phyloP scores from a whole-genome alignment of 2,113 vertebrate genomes.

The Daboia siamensis region DNA sequence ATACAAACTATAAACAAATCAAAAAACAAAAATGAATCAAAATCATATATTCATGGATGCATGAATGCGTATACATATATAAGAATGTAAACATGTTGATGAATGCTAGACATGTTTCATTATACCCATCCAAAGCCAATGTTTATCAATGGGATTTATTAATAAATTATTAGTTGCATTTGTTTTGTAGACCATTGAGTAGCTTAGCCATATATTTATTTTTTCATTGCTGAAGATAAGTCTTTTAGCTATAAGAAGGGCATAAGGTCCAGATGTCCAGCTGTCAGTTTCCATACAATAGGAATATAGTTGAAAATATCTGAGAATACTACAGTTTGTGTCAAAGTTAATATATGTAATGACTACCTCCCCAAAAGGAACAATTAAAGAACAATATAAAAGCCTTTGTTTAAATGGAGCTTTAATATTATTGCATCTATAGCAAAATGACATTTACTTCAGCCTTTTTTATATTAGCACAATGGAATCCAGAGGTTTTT shows the following conservation, averaged over 20 bases:
- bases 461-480: not conserved
- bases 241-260: not conserved
- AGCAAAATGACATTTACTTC: not conserved
- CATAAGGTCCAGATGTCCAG: not conserved
- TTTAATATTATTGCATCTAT: not conserved
- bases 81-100: not conserved
- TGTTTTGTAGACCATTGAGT: not conserved
- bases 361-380: not conserved
- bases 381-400: not conserved
- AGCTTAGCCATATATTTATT: not conserved
- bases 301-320: not conserved
- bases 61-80: not conserved
- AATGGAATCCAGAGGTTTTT: not conserved
- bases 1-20: not conserved
- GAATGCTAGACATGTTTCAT: not conserved
- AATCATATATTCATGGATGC: not conserved
- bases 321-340: not conserved
- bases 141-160: not conserved
- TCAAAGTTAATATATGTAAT: not conserved
- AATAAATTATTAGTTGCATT: not conserved
- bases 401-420: not conserved
- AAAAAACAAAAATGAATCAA: not conserved
- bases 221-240: not conserved
- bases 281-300: not conserved
- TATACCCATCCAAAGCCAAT: not conserved